These are phyloP conservation scores for Torymus aiolomorphi DNA, from an alignment of 2,888 invertebrate genomes.

Conservation along the genomic window DNA sequence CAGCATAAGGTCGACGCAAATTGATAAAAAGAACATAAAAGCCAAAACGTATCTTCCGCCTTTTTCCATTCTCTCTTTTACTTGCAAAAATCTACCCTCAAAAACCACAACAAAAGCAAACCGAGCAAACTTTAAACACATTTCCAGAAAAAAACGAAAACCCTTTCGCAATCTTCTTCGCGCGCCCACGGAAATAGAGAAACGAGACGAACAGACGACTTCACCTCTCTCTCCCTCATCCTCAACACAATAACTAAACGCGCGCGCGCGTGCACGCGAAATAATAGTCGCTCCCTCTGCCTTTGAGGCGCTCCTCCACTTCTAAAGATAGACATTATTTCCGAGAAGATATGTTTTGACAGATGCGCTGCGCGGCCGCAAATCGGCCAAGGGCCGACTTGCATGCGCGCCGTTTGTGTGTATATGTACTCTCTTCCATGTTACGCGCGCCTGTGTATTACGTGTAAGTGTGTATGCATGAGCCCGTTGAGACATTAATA, in stretches of 20 bases:
- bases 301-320: not conserved
- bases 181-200: too few species aligned
- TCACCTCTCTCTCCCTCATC: too few species aligned
- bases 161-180: not conserved
- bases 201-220: too few species aligned
- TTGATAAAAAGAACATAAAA: constrained; percentile 52
- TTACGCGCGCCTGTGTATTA: not conserved
- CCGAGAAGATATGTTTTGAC: constrained; percentile 58
- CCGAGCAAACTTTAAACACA: not conserved
- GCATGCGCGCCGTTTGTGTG: not conserved
- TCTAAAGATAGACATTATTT: constrained; percentile 54
- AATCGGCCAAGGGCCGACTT: constrained; percentile 47
- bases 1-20: constrained; percentile 61
- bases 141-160: not conserved
- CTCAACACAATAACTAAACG: too few species aligned
- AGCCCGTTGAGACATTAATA: constrained; percentile 51
- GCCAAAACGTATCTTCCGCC: constrained; percentile 56
- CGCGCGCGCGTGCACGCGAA: not conserved
- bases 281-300: constrained; percentile 8
- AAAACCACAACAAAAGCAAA: constrained; percentile 26
- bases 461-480: not conserved
- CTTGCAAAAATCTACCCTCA: not conserved
- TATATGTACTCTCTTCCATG: not conserved
- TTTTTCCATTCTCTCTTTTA: constrained; percentile 48
- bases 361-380: constrained; percentile 45